Conservation (phyloP, 1,140 invertebrate species). For the Drosophila nebulosa region DNA sequence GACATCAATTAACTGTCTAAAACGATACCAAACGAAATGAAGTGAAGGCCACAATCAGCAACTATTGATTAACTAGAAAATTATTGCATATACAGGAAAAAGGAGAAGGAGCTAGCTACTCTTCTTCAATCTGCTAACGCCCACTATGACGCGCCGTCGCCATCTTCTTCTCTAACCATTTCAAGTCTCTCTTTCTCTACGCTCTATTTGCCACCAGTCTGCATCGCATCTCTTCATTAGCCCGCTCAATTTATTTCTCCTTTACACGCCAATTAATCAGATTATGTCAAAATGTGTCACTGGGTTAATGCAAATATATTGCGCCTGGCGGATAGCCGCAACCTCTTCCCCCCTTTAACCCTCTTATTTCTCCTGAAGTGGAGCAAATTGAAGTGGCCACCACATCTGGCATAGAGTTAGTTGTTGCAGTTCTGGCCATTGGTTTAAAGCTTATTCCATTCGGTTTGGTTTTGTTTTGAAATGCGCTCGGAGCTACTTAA, state of each 20-base stretch:
- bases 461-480: slow-evolving; percentile 11
- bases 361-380: neutral
- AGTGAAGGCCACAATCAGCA: slow-evolving; percentile 7
- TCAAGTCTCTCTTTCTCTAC: neutral
- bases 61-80: slow-evolving; percentile 40
- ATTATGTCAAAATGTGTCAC: slow-evolving; percentile 78
- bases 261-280: slow-evolving; percentile 76
- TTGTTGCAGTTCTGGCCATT: slow-evolving; percentile 6
- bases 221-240: slow-evolving; percentile 50
- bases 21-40: neutral
- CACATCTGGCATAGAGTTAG: neutral
- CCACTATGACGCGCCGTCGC: slow-evolving; percentile 6
- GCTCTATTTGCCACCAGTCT: slow-evolving; percentile 42
- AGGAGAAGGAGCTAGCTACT: slow-evolving; percentile 30
- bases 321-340: slow-evolving; percentile 19
- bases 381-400: neutral
- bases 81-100: slow-evolving; percentile 38
- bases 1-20: slow-evolving; percentile 66
- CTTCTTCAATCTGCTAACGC: slow-evolving; percentile 18
- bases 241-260: slow-evolving; percentile 66
- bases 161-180: neutral
- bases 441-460: slow-evolving; percentile 16
- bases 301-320: slow-evolving; percentile 79
- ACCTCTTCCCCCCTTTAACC: neutral
- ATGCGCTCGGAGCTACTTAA: slow-evolving; percentile 64